These are phyloP conservation scores for Procavia capensis DNA, from an alignment of 2,113 vertebrate genomes.

Conservation along the genomic window DNA sequence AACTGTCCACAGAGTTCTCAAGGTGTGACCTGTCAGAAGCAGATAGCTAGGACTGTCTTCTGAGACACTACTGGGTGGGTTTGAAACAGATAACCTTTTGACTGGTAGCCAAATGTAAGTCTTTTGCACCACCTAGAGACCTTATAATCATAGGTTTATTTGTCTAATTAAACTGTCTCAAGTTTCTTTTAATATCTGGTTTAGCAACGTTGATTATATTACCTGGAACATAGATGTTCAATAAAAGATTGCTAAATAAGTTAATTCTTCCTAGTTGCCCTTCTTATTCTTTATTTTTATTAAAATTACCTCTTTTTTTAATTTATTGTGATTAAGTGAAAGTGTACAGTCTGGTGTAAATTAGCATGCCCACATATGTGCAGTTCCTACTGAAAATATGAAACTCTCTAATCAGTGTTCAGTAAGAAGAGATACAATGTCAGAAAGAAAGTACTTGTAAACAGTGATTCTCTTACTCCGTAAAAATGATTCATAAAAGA, in stretches of 20 bases:
- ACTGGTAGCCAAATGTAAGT: too few species aligned
- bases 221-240: neutral
- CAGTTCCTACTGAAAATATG: constrained; percentile 75
- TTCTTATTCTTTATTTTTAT: neutral
- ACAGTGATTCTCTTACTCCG: neutral
- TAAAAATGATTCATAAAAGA: constrained; percentile 55
- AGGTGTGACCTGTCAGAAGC: too few species aligned
- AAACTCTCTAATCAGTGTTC: constrained; percentile 57
- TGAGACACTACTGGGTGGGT: too few species aligned
- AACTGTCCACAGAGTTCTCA: too few species aligned
- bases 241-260: neutral
- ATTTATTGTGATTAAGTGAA: too few species aligned
- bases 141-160: neutral
- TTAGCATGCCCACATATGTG: too few species aligned
- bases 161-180: constrained; percentile 11
- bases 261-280: neutral
- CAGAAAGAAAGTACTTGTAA: constrained; percentile 24
- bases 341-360: too few species aligned
- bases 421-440: neutral
- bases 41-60: too few species aligned
- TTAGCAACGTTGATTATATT: neutral
- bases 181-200: constrained; percentile 22
- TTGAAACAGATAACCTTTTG: too few species aligned
- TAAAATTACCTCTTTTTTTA: neutral
- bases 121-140: too few species aligned